Evolutionary conservation across 2,113 vertebrate species (phyloP), one percentile per base, ranked within the genome.

Genomic region (Rafetus swinhoei): DNA sequence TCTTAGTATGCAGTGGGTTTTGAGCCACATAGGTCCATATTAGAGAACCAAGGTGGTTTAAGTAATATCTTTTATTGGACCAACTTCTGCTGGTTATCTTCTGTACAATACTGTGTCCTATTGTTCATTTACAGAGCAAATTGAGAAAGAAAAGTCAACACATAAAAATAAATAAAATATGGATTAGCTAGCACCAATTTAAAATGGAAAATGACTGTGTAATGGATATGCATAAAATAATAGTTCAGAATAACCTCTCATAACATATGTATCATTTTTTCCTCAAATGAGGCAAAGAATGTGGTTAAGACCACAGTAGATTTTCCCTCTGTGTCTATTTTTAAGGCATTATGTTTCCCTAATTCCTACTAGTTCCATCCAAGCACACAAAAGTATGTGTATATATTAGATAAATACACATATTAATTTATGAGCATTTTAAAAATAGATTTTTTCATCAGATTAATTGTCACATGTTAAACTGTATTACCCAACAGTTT

Each of bases 281-380:
- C 74, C 57, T 89, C 45, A 94, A 96, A 92, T 92, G 60, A 94
- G 32, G 55, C 52, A 89, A 95, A 96, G 88, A 85, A 3, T 90
- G 54, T 82, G 35, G 29, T 89, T 93, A 72, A 82, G 54, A 72
- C 54, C 85, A 85, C 35, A 69, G 54, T 9, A 85, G 35, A 77
- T 22, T 13, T 93, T 92, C 88, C 18, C 7, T 94, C 88, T 77
- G 22, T 13, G 39, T 83, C 35, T 92, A 18, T 82, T 50, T 94
- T 93, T 90, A 86, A 95, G 69, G 39, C 35, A 85, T 85, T 85
- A 85, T 60, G 1, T 88, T 93, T 95, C 32, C 84, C 18, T 84
- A 32, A 79, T 81, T 87, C 88, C 39, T 80, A 21, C 7, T 84
- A 27, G 27, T 69, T 90, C 55, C 88, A 27, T 82, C 16, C 53